Evolutionary conservation across 2,113 vertebrate species (phyloP).

Genomic region (Phylloscopus whistleri): DNA sequence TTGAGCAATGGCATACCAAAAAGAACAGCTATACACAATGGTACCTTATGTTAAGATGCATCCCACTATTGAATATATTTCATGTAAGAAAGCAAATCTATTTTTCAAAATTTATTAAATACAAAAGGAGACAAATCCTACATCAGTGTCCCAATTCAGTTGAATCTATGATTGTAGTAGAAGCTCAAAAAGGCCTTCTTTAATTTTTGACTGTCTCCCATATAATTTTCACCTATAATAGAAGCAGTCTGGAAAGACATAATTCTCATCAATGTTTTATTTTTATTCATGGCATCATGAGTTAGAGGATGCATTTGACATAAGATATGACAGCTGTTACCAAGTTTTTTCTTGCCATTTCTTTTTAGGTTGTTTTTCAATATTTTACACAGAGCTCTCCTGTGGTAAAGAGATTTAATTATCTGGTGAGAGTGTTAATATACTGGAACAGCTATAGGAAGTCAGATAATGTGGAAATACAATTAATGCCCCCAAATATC

Average conservation of each 20-base stretch:
- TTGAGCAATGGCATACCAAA: background rate
- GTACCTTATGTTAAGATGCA: background rate
- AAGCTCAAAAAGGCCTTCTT: background rate
- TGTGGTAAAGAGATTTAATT: background rate
- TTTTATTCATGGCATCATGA: background rate
- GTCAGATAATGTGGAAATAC: background rate
- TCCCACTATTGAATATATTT: background rate
- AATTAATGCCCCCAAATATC: background rate
- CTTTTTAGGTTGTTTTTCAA: background rate
- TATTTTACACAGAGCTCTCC: background rate
- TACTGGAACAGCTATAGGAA: background rate
- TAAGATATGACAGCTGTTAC: background rate
- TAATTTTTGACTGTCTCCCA: background rate
- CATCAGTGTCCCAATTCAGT: background rate
- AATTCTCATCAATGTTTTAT: background rate
- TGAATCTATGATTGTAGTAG: background rate
- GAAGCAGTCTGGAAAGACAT: background rate
- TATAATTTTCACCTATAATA: background rate
- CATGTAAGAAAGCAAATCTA: background rate
- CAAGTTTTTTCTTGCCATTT: background rate
- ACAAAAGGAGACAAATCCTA: background rate
- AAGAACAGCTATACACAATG: background rate
- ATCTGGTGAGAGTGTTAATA: background rate
- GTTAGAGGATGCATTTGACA: background rate
- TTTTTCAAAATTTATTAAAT: background rate